Percentiles rank a stretch among this genome's conserved stretches.
phyloP scores from a whole-genome alignment of 2,797 vertebrate species.

The Chromobotia macracanthus region DNA sequence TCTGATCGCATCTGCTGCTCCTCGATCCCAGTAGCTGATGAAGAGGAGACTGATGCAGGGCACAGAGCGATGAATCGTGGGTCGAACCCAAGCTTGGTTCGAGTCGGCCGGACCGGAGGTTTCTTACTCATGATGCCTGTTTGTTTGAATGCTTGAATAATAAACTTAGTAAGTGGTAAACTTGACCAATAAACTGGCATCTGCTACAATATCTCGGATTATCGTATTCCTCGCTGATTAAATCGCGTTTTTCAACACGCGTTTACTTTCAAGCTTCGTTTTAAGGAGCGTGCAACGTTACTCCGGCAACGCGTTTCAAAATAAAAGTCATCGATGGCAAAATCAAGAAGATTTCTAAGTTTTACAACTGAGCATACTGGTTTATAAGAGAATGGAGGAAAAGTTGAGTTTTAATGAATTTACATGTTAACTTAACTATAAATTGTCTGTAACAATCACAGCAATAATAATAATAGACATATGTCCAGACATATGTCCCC shows the following conservation, averaged over 20 bases:
- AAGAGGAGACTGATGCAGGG: conserved; percentile 62
- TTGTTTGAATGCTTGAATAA: not conserved
- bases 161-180: not conserved
- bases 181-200: not conserved
- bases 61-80: conserved; percentile 77
- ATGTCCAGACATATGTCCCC: too few species aligned
- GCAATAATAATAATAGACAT: too few species aligned
- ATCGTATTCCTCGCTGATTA: not conserved
- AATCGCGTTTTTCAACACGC: not conserved
- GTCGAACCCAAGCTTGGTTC: conserved; percentile 85
- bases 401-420: too few species aligned
- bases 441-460: too few species aligned
- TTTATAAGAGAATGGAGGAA: too few species aligned
- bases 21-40: conserved; percentile 48
- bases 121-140: conserved; percentile 42
- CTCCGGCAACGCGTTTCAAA: not conserved
- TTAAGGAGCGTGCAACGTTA: not conserved
- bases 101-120: conserved; percentile 77
- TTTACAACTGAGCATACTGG: too few species aligned
- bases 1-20: conserved; percentile 76
- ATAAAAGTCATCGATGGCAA: conserved; percentile 4
- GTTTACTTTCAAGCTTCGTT: not conserved
- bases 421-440: too few species aligned
- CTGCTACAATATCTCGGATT: not conserved
- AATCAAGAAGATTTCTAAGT: not conserved